Conservation (phyloP, 2,888 invertebrate genomes). For the Clistopyga incitator region DNA sequence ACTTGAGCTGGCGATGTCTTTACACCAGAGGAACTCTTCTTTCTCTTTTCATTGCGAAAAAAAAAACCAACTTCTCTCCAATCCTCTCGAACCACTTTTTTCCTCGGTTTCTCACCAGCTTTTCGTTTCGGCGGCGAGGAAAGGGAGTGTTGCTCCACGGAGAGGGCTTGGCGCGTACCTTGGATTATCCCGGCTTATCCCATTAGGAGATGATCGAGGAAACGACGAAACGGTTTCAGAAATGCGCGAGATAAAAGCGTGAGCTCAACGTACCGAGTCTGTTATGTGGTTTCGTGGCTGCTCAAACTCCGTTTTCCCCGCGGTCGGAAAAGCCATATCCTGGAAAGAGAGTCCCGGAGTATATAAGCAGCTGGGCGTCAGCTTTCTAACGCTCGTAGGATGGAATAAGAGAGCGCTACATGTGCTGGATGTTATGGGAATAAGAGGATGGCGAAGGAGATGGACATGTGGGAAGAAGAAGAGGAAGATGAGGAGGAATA, state of each 20-base stretch:
- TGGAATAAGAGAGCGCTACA: background rate
- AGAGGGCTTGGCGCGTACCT: constrained; percentile 7
- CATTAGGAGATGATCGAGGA: constrained; percentile 45
- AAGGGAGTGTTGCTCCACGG: background rate
- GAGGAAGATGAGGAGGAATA: background rate
- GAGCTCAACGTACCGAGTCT: background rate
- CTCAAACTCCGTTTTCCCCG: background rate
- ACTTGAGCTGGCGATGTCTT: background rate
- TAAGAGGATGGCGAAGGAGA: background rate
- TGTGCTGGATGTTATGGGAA: constrained; percentile 5
- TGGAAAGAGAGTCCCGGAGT: background rate
- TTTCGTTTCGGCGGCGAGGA: background rate
- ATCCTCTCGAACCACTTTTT: constrained; percentile 3
- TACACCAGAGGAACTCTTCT: too few species aligned
- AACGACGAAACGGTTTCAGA: constrained; percentile 29
- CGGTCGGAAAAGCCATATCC: background rate
- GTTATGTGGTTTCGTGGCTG: background rate
- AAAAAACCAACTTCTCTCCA: background rate
- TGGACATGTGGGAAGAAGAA: background rate
- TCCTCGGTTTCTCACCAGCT: background rate
- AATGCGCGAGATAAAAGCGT: constrained; percentile 32
- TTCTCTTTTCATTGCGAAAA: background rate
- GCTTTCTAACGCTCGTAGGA: background rate
- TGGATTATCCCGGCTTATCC: constrained; percentile 38
- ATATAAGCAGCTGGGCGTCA: constrained; percentile 1